Conservation (phyloP, 2,113 vertebrate species). For the Cephalopterus ornatus region DNA sequence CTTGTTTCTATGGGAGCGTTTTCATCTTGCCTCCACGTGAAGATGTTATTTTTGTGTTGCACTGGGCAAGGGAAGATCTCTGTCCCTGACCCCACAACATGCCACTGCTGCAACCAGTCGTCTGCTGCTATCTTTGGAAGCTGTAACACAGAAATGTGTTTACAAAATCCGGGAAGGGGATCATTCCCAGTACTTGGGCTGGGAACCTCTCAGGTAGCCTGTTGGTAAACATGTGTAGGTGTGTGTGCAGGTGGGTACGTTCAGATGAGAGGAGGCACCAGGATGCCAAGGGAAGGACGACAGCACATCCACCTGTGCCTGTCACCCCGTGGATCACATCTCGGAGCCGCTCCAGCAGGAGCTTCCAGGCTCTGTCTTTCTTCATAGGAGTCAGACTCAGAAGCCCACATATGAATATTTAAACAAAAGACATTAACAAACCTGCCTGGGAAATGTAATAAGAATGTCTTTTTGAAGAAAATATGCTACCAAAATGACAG, state of each 20-base stretch:
- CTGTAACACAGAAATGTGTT: not conserved
- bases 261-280: not conserved
- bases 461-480: conserved; percentile 17
- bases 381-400: not conserved
- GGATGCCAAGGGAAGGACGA: not conserved
- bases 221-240: accelerated
- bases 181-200: not conserved
- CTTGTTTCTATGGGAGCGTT: not conserved
- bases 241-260: accelerated
- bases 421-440: conserved; percentile 47
- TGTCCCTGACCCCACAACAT: not conserved
- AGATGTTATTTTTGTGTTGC: not conserved
- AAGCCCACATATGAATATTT: conserved; percentile 5
- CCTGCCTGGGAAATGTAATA: conserved; percentile 3
- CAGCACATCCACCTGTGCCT: not conserved
- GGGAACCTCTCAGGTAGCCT: not conserved
- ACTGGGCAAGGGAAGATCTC: not conserved
- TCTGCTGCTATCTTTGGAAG: not conserved
- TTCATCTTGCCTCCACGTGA: not conserved
- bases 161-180: not conserved
- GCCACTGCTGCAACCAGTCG: accelerated
- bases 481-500: not conserved
- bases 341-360: not conserved
- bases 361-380: not conserved
- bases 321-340: not conserved